phyloP scores from a whole-genome alignment of 1,140 invertebrate species.

The Sipha flava region DNA sequence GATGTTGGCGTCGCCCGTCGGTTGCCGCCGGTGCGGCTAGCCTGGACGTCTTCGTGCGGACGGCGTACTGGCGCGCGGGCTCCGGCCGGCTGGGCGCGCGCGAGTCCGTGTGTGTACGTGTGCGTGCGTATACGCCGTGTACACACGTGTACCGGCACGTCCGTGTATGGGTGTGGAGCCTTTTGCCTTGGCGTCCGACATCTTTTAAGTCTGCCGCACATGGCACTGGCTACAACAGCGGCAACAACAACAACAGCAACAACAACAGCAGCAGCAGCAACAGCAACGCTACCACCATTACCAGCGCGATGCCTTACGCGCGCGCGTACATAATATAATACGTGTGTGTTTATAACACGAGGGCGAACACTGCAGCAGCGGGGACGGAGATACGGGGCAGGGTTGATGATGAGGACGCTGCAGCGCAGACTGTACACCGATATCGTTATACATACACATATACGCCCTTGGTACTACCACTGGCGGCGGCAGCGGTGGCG shows the following conservation, averaged over 20 bases:
- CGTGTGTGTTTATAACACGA: not conserved
- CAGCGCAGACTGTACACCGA: not conserved
- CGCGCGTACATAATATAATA: not conserved
- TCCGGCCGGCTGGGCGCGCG: conserved; percentile 22
- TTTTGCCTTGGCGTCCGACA: conserved; percentile 26
- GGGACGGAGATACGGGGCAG: too few species aligned
- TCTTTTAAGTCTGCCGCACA: conserved; percentile 21
- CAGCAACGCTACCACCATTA: not conserved
- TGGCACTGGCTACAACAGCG: not conserved
- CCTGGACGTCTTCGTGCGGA: conserved; percentile 15
- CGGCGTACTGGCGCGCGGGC: conserved; percentile 18
- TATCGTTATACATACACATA: not conserved
- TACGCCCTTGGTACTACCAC: not conserved
- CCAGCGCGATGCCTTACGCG: not conserved
- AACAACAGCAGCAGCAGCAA: not conserved
- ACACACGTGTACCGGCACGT: not conserved
- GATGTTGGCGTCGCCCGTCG: conserved; percentile 27
- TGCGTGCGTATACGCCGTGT: not conserved
- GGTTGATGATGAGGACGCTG: not conserved
- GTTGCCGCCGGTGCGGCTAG: conserved; percentile 26
- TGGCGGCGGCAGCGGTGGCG: not conserved
- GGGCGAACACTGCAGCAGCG: not conserved
- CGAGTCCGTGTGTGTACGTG: not conserved
- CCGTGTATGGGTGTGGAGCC: conserved; percentile 19
- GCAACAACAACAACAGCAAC: not conserved